Evolutionary conservation across 2,888 invertebrate genomes (phyloP), one percentile per base, ranked within the genome.

Genomic region (Lypha dubia): DNA sequence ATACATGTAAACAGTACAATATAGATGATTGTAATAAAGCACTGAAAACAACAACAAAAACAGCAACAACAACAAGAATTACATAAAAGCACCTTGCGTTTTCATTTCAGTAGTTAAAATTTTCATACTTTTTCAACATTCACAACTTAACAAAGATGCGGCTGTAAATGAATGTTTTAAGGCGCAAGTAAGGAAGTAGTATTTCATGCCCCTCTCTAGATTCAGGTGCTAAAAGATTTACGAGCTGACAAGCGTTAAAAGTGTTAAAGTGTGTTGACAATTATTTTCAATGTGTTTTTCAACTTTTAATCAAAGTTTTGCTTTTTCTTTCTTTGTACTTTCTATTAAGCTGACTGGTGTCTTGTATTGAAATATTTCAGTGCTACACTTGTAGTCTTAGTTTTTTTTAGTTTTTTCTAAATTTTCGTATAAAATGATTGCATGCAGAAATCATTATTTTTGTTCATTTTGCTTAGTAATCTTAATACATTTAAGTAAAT

Each of bases 161-260:
- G 8, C 32, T 63, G 32, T 5, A 32, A 53, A 35, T 70, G 44
- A n/a, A 17, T 24, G 46, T 38, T 11, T 22, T n/a, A 53, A 28
- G 24, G 46, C n/a, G n/a, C 24, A 46, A 60, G 65, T 44, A 38
- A 58, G 65, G 56, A 8, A 62, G 62, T 41, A 56, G 35, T 60
- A 74, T 68, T 53, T 56, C 15, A 46, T 68, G 58, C 24, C 68
- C 46, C 46, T 46, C 28, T 35, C 65, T 74, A 77, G 68, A 60
- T 84, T 84, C 81, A 81, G 81, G 84, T 84, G 84, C 84, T 79
- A 53, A 74, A 84, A 86, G 86, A 86, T 86, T 86, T 86, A 86
- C 83, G 84, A 86, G 85, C 85, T 86, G 86, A 85, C 86, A 86
- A 74, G 71, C 84, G 73, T 84, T 82, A 82, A 86, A 77, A 86